phyloP scores from a whole-genome alignment of 2,113 vertebrate genomes.

The Cyprinodon tularosa region DNA sequence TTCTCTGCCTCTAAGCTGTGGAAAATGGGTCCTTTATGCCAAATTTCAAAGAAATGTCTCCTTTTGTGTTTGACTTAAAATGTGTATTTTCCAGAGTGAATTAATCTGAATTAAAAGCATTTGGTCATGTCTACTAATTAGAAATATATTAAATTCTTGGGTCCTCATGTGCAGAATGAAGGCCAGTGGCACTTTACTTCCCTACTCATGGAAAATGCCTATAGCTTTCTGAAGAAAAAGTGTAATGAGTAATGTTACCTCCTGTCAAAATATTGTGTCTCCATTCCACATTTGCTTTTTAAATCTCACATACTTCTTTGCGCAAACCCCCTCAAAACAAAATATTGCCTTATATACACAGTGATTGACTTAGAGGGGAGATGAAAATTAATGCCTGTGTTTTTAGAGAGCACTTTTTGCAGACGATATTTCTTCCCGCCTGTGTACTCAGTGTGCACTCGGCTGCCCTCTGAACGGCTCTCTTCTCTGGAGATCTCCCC shows the following conservation, averaged over 20 bases:
- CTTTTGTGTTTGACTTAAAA: conserved; percentile 13
- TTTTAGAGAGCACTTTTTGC: conserved; percentile 60
- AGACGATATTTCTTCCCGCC: conserved; percentile 58
- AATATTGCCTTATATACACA: conserved; percentile 66
- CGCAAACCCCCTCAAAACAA: conserved; percentile 64
- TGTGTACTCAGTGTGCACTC: conserved; percentile 65
- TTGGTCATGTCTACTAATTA: conserved; percentile 46
- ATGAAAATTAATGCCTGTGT: conserved; percentile 71
- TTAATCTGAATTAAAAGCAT: conserved; percentile 4
- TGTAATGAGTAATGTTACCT: conserved; percentile 67
- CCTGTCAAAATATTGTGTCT: conserved; percentile 69
- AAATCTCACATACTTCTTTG: conserved; percentile 56
- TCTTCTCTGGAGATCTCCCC: conserved; percentile 61
- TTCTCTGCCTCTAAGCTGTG: conserved; percentile 7
- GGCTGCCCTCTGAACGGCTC: conserved; percentile 55
- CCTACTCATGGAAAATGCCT: conserved; percentile 47
- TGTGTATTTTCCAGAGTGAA: conserved; percentile 7
- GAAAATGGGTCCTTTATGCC: conserved; percentile 24
- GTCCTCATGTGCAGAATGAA: conserved; percentile 54
- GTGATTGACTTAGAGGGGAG: conserved; percentile 53
- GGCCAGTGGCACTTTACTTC: conserved; percentile 17
- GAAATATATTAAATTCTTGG: conserved; percentile 39
- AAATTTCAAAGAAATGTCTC: conserved; percentile 9
- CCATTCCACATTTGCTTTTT: conserved; percentile 67
- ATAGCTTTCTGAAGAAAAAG: conserved; percentile 49